Base-by-base conservation (phyloP, 2,113 vertebrate species). In the Oostethus manadensis region DNA sequence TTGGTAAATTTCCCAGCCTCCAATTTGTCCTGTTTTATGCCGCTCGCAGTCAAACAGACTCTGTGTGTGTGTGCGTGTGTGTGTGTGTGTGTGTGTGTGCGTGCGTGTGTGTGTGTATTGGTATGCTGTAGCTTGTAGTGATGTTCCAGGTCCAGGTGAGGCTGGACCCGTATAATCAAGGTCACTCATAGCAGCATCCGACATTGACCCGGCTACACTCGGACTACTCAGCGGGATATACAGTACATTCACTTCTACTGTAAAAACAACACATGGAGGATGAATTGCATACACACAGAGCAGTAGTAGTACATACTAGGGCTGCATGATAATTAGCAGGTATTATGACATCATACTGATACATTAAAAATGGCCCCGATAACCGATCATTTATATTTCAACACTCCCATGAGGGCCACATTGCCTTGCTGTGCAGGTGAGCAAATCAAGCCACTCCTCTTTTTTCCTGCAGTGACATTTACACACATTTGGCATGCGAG, bases 111-210 rank as follows among this genome's bases (percentile, higher is more conserved):
- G n/a, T 14, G 10, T 53, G 51, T 40, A 8, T 55, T 40, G 13
- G 35, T 20, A 20, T 40, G n/a, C 33, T 15, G 53, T 20, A 21
- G n/a, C 20, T 64, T 40, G 54, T 20, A 51, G n/a, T 59, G 66
- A 26, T 61, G 74, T 62, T 81, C 49, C 55, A 67, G 80, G 83
- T 85, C 49, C 55, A 66, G 80, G 82, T 85, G 78, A 84, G 49
- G 68, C 62, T 48, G 62, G 57, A 65, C 53, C 67, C 78, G 74
- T 69, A 73, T 85, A 82, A 84, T 83, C 79, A 82, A 2, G 48
- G 66, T 62, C 43, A 51, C 62, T 85, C 77, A 75, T 72, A 70
- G 63, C 71, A 67, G 70, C 43, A 45, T 58, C 57, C 82, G 79
- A 85, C 81, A 78, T 78, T 85, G 81, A 85, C 72, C 62, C 47